These are phyloP conservation scores for Ptychobarbus kaznakovi DNA, from an alignment of 2,797 vertebrate species.

Conservation along the genomic window DNA sequence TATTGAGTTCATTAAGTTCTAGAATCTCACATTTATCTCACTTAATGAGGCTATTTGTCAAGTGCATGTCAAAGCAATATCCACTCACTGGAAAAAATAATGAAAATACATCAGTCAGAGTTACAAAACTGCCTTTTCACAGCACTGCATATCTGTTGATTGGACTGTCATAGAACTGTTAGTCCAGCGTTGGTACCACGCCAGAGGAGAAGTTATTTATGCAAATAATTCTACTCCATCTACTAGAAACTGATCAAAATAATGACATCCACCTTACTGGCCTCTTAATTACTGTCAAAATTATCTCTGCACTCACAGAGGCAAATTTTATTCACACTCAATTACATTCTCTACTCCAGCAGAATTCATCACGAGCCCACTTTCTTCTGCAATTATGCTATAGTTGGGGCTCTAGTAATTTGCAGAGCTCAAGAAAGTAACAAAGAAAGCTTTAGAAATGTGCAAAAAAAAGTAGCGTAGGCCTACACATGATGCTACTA, in stretches of 20 bases:
- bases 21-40: conserved; percentile 14
- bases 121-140: neutral
- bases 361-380: conserved; percentile 7
- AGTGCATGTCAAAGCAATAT: conserved; percentile 13
- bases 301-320: conserved; percentile 1
- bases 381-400: neutral
- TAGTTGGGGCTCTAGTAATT: neutral
- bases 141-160: neutral
- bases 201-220: neutral
- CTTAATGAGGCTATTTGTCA: conserved; percentile 27
- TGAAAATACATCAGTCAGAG: conserved; percentile 4
- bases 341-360: conserved; percentile 10
- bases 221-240: neutral
- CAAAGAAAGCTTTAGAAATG: neutral
- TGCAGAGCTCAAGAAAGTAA: neutral
- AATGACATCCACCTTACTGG: neutral
- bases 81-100: neutral
- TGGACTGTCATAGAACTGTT: neutral
- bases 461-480: neutral
- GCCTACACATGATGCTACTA: neutral
- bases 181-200: neutral
- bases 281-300: conserved; percentile 39
- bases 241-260: neutral
- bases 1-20: neutral
- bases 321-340: conserved; percentile 1